These are phyloP conservation scores for Nesogale talazaci DNA, from an alignment of 2,113 vertebrate species.

Conservation along the genomic window DNA sequence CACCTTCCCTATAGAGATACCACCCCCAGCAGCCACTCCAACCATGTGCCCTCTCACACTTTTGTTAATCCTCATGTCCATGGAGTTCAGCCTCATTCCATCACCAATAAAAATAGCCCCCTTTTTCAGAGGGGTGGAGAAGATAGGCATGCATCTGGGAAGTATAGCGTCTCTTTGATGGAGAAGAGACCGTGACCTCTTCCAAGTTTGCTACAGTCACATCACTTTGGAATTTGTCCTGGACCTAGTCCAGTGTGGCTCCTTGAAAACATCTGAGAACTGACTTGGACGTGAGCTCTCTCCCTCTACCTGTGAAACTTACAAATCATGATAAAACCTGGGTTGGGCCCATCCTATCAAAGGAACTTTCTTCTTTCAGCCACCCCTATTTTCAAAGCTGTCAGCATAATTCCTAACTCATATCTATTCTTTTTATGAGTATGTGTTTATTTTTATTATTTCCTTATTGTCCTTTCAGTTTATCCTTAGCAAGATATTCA, in stretches of 20 bases:
- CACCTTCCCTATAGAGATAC: background rate
- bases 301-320: background rate
- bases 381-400: constrained; percentile 5
- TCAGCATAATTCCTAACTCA: background rate
- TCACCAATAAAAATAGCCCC: background rate
- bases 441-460: constrained; percentile 1
- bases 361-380: background rate
- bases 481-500: background rate
- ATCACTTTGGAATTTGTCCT: constrained; percentile 7
- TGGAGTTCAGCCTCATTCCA: background rate
- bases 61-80: background rate
- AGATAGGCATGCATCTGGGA: background rate
- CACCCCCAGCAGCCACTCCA: background rate
- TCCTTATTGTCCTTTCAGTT: background rate
- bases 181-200: background rate
- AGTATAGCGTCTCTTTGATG: background rate
- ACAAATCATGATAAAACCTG: background rate
- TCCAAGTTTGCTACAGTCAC: background rate
- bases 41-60: background rate
- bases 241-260: background rate
- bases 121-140: background rate
- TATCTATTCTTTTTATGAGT: background rate
- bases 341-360: background rate
- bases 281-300: background rate
- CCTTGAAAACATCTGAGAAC: background rate